Evolutionary conservation across 1,140 invertebrate species (phyloP).

Genomic region (Polyergus mexicanus): DNA sequence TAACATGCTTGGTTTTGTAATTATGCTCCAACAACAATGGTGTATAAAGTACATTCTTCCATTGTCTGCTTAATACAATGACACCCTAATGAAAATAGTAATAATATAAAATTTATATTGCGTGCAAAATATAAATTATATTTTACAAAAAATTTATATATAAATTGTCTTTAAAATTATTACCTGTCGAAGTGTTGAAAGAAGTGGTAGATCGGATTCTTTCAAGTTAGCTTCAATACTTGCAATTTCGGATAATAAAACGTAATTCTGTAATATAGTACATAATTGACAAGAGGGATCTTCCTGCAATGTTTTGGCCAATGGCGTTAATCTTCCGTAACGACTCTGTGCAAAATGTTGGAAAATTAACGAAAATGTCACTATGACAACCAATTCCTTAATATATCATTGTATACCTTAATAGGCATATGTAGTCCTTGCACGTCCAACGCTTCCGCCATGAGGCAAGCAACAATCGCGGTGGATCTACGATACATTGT

Average conservation of each 20-base stretch:
- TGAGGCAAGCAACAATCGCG: conserved; percentile 96
- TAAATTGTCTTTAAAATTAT: conserved; percentile 71
- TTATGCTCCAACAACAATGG: conserved; percentile 96
- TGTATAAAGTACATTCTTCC: conserved; percentile 98
- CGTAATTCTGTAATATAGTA: conserved; percentile 95
- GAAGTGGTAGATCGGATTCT: conserved; percentile 93
- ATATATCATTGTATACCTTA: conserved; percentile 88
- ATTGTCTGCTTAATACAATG: conserved; percentile 96
- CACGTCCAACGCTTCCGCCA: conserved; percentile 97
- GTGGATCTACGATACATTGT: conserved; percentile 92
- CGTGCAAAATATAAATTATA: conserved; percentile 7
- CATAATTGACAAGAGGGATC: conserved; percentile 98
- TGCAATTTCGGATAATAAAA: conserved; percentile 91
- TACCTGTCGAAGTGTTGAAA: conserved; percentile 95
- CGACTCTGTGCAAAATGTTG: conserved; percentile 90
- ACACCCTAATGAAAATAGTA: conserved; percentile 89
- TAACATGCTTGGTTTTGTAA: conserved; percentile 93
- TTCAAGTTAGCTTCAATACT: conserved; percentile 95
- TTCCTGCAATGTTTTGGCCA: conserved; percentile 97
- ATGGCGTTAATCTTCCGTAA: conserved; percentile 94
- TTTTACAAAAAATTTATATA: neutral
- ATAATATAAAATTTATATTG: conserved; percentile 36
- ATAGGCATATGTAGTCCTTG: conserved; percentile 93
- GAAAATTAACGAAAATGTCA: conserved; percentile 25
- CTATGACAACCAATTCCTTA: conserved; percentile 17